Evolutionary conservation across 2,888 invertebrate species (phyloP).

Genomic region (Ophion costatus): DNA sequence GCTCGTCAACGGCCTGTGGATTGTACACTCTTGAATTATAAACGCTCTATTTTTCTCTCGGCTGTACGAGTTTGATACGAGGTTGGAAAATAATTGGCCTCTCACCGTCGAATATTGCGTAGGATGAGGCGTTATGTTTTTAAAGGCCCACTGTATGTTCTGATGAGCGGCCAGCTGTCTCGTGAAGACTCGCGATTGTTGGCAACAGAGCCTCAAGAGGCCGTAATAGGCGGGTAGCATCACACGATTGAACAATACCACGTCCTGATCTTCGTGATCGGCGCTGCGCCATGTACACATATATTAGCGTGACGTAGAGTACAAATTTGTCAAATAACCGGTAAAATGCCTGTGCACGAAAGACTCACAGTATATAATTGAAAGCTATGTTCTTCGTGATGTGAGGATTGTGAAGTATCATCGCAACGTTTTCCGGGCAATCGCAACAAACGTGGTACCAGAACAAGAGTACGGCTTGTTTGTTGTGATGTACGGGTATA

Average conservation of each 20-base stretch:
- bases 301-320: neutral
- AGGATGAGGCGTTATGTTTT: constrained; percentile 98
- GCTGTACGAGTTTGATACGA: neutral
- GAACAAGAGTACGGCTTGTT: constrained; percentile 95
- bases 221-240: constrained; percentile 98
- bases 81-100: constrained; percentile 1
- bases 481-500: constrained; percentile 97
- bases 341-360: neutral
- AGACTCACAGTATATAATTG: constrained; percentile 96
- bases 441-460: constrained; percentile 97
- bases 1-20: constrained; percentile 92
- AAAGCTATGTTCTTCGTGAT: constrained; percentile 97
- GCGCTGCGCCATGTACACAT: constrained; percentile 86
- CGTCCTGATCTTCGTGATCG: constrained; percentile 98
- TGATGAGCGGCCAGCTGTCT: constrained; percentile 95
- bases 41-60: neutral
- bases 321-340: neutral
- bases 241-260: constrained; percentile 95
- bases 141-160: constrained; percentile 98
- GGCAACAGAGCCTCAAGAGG: constrained; percentile 94
- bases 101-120: constrained; percentile 93
- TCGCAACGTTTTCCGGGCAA: constrained; percentile 96
- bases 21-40: neutral
- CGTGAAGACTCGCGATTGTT: constrained; percentile 93
- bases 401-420: constrained; percentile 93